Evolutionary conservation across 2,888 invertebrate species (phyloP), one percentile per base, ranked within the genome.

Genomic region (Pediacus dermestoides): DNA sequence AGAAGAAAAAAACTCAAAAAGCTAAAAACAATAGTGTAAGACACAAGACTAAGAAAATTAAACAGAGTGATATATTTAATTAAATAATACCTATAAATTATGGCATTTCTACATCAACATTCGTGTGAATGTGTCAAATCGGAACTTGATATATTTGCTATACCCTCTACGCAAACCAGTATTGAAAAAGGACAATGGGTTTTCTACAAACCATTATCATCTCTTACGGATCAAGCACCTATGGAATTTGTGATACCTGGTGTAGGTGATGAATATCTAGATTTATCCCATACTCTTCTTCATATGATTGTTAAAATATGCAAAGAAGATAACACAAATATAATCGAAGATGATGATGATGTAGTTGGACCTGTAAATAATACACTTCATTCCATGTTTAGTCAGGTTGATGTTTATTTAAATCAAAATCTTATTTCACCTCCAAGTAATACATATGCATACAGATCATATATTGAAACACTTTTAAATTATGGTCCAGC

Each of bases 171-270:
- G 21, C n/a, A n/a, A n/a, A n/a, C n/a, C n/a, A n/a, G n/a, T n/a
- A n/a, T n/a, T n/a, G n/a, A n/a, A n/a, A n/a, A n/a, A n/a, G n/a
- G n/a, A n/a, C n/a, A n/a, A n/a, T n/a, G n/a, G n/a, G n/a, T n/a
- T n/a, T n/a, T n/a, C n/a, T n/a, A n/a, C n/a, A n/a, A n/a, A n/a
- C n/a, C n/a, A n/a, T n/a, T n/a, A n/a, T n/a, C n/a, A n/a, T n/a
- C n/a, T n/a, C n/a, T n/a, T n/a, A n/a, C n/a, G n/a, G n/a, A n/a
- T n/a, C n/a, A n/a, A n/a, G n/a, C 21, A 18, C 21, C 21, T n/a
- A 7, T 18, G 21, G 21, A 18, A n/a, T 18, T 18, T 18, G 21
- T 18, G 21, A n/a, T 18, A 18, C 21, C 21, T 18, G 21, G 21
- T 18, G n/a, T 18, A 18, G 21, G 21, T 18, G 21, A 18, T n/a